Conservation (phyloP, 2,888 invertebrate genomes). For the Scrobipalpa atriplicella region DNA sequence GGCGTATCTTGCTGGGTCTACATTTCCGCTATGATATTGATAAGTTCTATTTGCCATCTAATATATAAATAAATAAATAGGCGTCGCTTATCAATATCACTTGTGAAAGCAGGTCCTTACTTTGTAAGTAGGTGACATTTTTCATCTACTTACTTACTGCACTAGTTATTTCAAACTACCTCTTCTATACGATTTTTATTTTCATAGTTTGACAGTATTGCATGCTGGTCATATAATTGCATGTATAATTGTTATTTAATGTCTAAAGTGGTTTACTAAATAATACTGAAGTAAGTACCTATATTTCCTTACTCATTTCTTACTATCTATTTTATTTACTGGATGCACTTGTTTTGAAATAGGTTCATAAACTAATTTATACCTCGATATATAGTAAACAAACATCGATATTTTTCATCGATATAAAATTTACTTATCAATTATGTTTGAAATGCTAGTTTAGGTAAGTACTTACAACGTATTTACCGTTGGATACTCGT, state of each 20-base stretch:
- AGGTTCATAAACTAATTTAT: not conserved
- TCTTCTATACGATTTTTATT: not conserved
- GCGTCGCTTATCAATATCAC: conserved; percentile 6
- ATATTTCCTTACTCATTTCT: not conserved
- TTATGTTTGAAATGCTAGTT: conserved; percentile 8
- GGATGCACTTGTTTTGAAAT: not conserved
- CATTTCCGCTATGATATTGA: conserved; percentile 18
- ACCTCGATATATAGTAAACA: not conserved
- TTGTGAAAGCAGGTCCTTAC: not conserved
- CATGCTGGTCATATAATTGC: not conserved
- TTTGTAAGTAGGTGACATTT: not conserved
- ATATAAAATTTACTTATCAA: conserved; percentile 13
- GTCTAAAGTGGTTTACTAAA: no score
- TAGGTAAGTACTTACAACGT: not conserved
- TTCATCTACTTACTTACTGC: not conserved
- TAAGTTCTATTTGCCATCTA: conserved; percentile 11
- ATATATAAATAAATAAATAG: not conserved
- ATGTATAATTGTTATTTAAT: no score
- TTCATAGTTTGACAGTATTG: not conserved
- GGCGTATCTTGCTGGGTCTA: not conserved
- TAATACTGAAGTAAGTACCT: not conserved
- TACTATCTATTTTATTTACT: not conserved
- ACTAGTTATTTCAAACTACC: not conserved
- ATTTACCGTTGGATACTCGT: not conserved
- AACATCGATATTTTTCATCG: not conserved